Conservation (phyloP, 2,888 invertebrate species). For the Stenichneumon culpator region DNA sequence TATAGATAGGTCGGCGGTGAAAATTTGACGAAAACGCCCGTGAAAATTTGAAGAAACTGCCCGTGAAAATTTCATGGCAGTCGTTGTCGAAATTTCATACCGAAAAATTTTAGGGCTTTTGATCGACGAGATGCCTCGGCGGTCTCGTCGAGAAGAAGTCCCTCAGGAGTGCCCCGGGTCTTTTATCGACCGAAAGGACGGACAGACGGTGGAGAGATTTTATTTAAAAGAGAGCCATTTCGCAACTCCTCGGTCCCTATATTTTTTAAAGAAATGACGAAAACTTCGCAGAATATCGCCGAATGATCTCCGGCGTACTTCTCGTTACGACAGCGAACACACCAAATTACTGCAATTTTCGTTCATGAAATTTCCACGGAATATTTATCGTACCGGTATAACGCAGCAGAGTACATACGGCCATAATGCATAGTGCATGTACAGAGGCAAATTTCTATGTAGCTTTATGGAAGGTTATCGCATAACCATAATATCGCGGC, state of each 20-base stretch:
- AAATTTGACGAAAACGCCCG: background rate
- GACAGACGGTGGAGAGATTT: constrained; percentile 32
- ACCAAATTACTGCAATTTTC: constrained; percentile 6
- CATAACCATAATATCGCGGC: background rate
- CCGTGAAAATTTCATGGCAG: constrained; percentile 44
- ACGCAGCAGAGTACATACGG: background rate
- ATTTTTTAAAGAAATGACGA: constrained; percentile 9
- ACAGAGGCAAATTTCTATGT: background rate
- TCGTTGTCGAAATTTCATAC: constrained; percentile 41
- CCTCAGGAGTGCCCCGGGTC: constrained; percentile 1
- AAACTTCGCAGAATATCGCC: background rate
- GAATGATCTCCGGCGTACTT: background rate
- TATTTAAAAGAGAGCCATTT: constrained; percentile 17
- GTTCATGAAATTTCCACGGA: constrained; percentile 1
- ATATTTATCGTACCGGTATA: constrained; percentile 6
- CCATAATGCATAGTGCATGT: background rate
- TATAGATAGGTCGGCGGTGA: background rate
- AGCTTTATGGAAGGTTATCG: background rate
- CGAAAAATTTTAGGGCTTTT: constrained; percentile 46
- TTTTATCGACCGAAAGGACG: constrained; percentile 11
- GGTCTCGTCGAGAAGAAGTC: constrained; percentile 7
- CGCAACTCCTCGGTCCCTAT: background rate
- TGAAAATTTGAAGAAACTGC: background rate
- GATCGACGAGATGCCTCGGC: constrained; percentile 26
- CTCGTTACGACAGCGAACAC: background rate